Percentiles rank a stretch among this genome's conserved stretches.
Conservation (phyloP, 2,888 invertebrate species). For the Cataglyphis altisquamis region DNA sequence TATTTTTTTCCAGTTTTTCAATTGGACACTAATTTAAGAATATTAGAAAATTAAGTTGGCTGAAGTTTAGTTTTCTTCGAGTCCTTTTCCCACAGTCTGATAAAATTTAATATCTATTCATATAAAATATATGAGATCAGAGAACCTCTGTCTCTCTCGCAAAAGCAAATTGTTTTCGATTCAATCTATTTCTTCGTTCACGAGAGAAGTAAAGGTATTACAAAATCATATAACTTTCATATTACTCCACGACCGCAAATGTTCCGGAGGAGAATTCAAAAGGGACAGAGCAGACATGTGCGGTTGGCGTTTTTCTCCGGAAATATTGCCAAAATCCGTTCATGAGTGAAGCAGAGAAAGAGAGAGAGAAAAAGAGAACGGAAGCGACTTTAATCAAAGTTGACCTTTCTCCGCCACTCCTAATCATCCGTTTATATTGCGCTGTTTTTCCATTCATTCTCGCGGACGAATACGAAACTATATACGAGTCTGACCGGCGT, state of each 20-base stretch:
- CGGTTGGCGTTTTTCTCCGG: not conserved
- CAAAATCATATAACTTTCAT: slow-evolving; percentile 25
- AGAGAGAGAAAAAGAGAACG: not conserved
- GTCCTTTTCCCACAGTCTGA: not conserved
- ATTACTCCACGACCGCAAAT: slow-evolving; percentile 5
- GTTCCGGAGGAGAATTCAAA: not conserved
- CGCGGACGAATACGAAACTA: slow-evolving; percentile 25
- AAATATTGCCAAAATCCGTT: slow-evolving; percentile 37
- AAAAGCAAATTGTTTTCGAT: slow-evolving; percentile 24
- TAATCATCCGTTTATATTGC: slow-evolving; percentile 33
- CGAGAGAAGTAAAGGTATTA: slow-evolving; percentile 7
- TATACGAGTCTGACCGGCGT: slow-evolving; percentile 22
- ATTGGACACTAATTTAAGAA: not conserved
- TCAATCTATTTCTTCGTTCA: slow-evolving; percentile 12
- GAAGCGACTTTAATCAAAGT: slow-evolving; percentile 48
- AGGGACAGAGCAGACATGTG: not conserved
- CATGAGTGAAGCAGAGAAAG: not conserved
- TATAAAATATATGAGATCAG: not conserved
- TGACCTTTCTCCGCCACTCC: slow-evolving; percentile 9
- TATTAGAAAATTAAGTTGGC: not conserved
- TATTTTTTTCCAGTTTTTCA: not conserved
- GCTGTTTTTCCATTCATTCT: slow-evolving; percentile 15
- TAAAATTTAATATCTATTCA: slow-evolving; percentile 21
- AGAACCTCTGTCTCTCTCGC: not conserved
- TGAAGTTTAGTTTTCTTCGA: not conserved